Base-by-base conservation (phyloP, 2,888 invertebrate genomes). In the Ellobium chinense region DNA sequence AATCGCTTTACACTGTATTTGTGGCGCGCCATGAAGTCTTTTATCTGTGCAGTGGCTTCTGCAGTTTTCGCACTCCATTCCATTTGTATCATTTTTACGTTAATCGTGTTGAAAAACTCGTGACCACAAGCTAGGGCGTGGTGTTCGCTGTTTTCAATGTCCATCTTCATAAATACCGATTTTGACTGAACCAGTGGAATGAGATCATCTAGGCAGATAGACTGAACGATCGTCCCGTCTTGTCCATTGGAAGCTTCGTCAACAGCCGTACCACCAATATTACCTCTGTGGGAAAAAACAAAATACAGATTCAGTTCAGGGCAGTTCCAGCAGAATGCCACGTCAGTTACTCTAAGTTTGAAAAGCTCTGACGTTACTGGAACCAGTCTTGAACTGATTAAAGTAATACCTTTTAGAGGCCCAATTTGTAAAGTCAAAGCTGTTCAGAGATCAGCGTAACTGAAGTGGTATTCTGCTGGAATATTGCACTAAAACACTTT, bases 141-240 rank as follows among this genome's bases (percentile, higher is more conserved):
- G 31, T 58, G 70, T 24, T 72, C 70, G 31, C 56, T 72, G 70
- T 72, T 72, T 21, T 1, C 70, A 3, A 72, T 14, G n/a, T 56
- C 70, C 31, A 72, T 58, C 56, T 56, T 72, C 58, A 72, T 4
- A 27, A 34, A 72, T 2, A 72, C 58, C 9, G 34, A 5, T 24
- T 31, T 29, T 9, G 34, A 31, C 31, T 7, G 14, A 7, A 72
- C 70, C 1, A 72, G 70, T 1, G 70, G 70, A 9, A 72, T 34
- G 9, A 72, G 58, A 29, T 72, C 58, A n/a, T 72, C 58, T 21
- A 72, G 21, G 39, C 74, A 74, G 14, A 74, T 39, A 1, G 74
- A 37, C 37, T 62, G 72, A 56, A 58, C 24, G 54, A 18, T 34
- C 24, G 1, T 27, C 58, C 31, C 18, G 14, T n/a, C 34, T 34